Percentiles rank a stretch among this genome's conserved stretches.
phyloP scores from a whole-genome alignment of 2,113 vertebrate species.

The Mastomys natalensis region DNA sequence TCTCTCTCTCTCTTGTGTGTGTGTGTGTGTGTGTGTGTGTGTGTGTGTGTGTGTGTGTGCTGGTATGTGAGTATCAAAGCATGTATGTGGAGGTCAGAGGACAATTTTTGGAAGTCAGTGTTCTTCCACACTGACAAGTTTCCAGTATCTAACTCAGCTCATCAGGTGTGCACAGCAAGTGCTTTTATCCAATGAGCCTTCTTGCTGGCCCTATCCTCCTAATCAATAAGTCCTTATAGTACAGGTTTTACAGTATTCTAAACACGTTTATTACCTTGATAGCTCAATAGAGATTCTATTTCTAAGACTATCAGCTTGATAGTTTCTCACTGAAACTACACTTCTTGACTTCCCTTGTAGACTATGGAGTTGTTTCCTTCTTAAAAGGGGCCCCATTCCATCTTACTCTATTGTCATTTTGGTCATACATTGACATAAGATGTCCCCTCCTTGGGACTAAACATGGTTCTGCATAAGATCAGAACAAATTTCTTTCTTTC shows the following conservation, averaged over 20 bases:
- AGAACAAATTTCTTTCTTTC: not conserved
- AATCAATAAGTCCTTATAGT: conserved; percentile 1
- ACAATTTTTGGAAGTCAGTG: not conserved
- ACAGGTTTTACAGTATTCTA: not conserved
- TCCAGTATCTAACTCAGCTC: too few relatives aligned
- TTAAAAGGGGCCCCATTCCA: not conserved
- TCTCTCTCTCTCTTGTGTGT: not conserved
- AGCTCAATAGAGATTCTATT: conserved; percentile 52
- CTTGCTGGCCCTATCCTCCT: not conserved
- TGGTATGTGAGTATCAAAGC: not conserved
- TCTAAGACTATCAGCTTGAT: not conserved
- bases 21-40: not conserved
- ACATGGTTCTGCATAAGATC: not conserved
- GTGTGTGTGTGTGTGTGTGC: not conserved
- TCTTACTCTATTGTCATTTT: not conserved
- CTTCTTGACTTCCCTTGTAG: too few relatives aligned
- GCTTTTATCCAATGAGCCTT: not conserved
- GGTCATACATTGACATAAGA: too few relatives aligned
- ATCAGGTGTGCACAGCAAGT: not conserved
- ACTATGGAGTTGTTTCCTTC: not conserved
- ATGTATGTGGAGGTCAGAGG: not conserved
- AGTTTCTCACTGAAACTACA: not conserved
- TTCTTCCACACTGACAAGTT: not conserved
- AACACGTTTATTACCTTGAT: conserved; percentile 14
- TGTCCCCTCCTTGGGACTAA: not conserved